Base-by-base conservation (phyloP, 1,140 invertebrate species). In the Solenopsis fugax region DNA sequence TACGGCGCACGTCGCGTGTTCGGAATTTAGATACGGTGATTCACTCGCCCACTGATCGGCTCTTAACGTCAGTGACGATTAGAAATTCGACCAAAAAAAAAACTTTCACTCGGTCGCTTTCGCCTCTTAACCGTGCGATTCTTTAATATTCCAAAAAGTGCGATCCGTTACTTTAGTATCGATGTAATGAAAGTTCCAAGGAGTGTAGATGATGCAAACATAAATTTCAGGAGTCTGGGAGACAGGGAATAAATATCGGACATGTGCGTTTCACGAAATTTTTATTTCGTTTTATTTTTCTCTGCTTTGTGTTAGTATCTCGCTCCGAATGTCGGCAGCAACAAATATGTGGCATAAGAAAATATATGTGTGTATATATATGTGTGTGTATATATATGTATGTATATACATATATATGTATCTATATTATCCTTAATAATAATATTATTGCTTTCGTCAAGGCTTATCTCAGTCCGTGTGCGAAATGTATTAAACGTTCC, bases 41-140 rank as follows among this genome's bases (percentile, higher is more conserved):
- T 80, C 69, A 86, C n/a, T 67, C n/a, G 71, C 10, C 12, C 4
- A 29, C 24, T 69, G 41, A 34, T 48, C 75, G 48, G 62, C 75
- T 78, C 71, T 41, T 37, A 52, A 54, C 13, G 58, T 88, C 73
- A 24, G 58, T 4, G 54, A 34, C 64, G 65, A 89, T 86, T 88
- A 89, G 87, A 45, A 87, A 89, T 89, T 89, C 82, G 9, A 48
- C 24, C 69, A 29, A 56, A 54, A 29, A 56, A 54, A 71, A 21
- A 29, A 89, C 88, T 89, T 89, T 89, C 88, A 86, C 84, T 86
- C 34, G 2, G 54, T 60, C 67, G 84, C 88, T 89, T 89, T 89
- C 87, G 88, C 81, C 72, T 67, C 65, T 72, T 21, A 21, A n/a
- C 16, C 5, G 9, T 4, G 1, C 37, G 5, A 62, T 58, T 84